Evolutionary conservation across 1,140 invertebrate species (phyloP).

Genomic region (Aricia agestis): DNA sequence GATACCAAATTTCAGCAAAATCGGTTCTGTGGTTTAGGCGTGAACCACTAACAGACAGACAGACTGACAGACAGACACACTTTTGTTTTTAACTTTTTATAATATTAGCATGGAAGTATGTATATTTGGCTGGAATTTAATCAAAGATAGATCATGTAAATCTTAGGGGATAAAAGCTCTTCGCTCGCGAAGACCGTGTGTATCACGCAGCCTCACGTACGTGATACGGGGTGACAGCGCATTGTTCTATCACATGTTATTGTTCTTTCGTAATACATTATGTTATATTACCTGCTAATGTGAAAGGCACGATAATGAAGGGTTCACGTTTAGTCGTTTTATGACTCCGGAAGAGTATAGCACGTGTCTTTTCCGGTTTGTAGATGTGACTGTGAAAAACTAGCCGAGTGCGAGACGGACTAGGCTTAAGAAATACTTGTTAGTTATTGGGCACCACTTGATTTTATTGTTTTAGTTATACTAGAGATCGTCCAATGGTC

Average conservation of each 20-base stretch:
- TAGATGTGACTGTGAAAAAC: not conserved
- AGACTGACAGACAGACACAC: too few species aligned
- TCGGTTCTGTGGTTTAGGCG: too few species aligned
- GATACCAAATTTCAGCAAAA: too few species aligned
- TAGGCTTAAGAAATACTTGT: not conserved
- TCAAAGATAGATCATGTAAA: too few species aligned
- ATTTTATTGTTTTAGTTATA: too few species aligned
- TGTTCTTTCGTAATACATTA: not conserved
- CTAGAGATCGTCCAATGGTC: too few species aligned
- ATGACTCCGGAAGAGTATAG: not conserved
- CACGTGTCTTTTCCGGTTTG: not conserved
- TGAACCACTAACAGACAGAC: too few species aligned
- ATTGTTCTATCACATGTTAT: constrained; percentile 3
- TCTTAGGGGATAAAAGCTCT: not conserved
- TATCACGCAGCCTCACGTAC: not conserved
- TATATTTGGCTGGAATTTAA: too few species aligned
- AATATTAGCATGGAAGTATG: too few species aligned
- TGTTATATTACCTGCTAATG: not conserved
- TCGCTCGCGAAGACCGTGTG: not conserved
- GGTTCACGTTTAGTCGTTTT: not conserved
- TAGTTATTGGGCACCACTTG: too few species aligned
- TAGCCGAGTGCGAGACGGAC: not conserved
- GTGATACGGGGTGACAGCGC: not conserved
- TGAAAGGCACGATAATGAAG: not conserved
- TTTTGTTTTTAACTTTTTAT: too few species aligned